Percentiles rank a stretch among this genome's conserved stretches.
phyloP scores from a whole-genome alignment of 2,797 vertebrate species.

The Pagetopsis macropterus region DNA sequence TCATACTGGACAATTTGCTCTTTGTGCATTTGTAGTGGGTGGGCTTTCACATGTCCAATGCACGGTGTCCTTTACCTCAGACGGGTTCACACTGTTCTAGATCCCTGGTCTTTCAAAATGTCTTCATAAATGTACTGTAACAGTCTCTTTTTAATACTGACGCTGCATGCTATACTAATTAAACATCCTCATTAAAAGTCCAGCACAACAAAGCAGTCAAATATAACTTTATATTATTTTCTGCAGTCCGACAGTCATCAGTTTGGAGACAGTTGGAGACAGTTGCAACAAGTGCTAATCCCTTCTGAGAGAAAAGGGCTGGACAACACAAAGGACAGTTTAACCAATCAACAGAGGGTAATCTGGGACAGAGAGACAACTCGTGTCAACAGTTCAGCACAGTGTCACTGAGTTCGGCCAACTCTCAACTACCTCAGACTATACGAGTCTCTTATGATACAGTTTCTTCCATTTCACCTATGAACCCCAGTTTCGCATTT shows the following conservation, averaged over 20 bases:
- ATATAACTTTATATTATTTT: slow-evolving; percentile 23
- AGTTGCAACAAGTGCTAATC: slow-evolving; percentile 42
- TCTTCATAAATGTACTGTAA: slow-evolving; percentile 4
- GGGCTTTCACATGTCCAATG: slow-evolving; percentile 32
- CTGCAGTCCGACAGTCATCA: slow-evolving; percentile 6
- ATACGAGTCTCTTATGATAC: background rate
- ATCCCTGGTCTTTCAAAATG: slow-evolving; percentile 10
- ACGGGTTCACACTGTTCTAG: slow-evolving; percentile 20
- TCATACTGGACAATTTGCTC: slow-evolving; percentile 56
- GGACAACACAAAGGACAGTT: slow-evolving; percentile 56
- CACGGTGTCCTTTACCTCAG: slow-evolving; percentile 21
- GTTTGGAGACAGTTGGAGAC: slow-evolving; percentile 38
- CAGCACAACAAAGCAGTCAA: background rate
- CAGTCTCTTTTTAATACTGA: background rate
- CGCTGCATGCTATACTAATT: background rate
- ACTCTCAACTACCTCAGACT: slow-evolving; percentile 37
- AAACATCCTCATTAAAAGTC: slow-evolving; percentile 8
- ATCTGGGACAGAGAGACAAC: slow-evolving; percentile 61
- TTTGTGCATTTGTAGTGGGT: slow-evolving; percentile 49
- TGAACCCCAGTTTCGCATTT: no score
- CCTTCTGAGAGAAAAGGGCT: slow-evolving; percentile 47
- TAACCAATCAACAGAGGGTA: slow-evolving; percentile 63
- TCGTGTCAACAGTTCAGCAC: slow-evolving; percentile 59
- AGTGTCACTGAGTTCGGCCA: slow-evolving; percentile 53
- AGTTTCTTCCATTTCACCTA: slow-evolving; percentile 17